Base-by-base conservation (phyloP, 2,888 invertebrate genomes). In the Thysanoteuthis rhombus region DNA sequence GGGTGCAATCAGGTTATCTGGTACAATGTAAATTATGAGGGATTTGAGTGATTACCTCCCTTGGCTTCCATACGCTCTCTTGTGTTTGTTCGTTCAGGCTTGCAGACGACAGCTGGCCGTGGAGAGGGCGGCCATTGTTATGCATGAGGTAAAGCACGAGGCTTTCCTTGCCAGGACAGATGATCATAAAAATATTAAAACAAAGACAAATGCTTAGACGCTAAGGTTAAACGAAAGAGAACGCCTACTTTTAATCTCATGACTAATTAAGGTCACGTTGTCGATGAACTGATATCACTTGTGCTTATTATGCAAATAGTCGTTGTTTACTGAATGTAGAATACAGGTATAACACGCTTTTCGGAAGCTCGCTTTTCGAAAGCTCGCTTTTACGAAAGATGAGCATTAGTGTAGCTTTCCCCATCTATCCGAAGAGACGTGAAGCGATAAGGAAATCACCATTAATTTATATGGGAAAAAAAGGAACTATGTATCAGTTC, bases 1-100 rank as follows among this genome's bases (percentile, higher is more conserved):
- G 75, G 36, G n/a, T 75, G 16, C n/a, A n/a, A 12, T 19, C n/a
- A 19, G 75, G 75, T 75, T n/a, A 75, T 16, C n/a, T n/a, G n/a
- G 75, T 75, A 12, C 75, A 75, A 58, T 25, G 75, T 75, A 16
- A 75, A 75, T 75, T 10, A 75, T 2, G 19, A n/a, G 16, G 2
- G 36, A n/a, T 12, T n/a, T 16, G n/a, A 75, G 75, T 16, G 75
- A 75, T 75, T 75, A 75, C 75, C 75, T 75, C 75, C 75, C 75
- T 75, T 75, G n/a, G 12, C 16, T n/a, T 12, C n/a, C 75, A 36
- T n/a, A 25, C n/a, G 75, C 75, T 19, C n/a, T n/a, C 75, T 75
- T 75, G n/a, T 75, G n/a, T 75, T 75, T 75, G 75, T 75, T 75
- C 75, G n/a, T 75, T 75, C n/a, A 75, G 75, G n/a, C 75, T 75